Evolutionary conservation across 2,113 vertebrate species (phyloP).

Genomic region (Pogona vitticeps): DNA sequence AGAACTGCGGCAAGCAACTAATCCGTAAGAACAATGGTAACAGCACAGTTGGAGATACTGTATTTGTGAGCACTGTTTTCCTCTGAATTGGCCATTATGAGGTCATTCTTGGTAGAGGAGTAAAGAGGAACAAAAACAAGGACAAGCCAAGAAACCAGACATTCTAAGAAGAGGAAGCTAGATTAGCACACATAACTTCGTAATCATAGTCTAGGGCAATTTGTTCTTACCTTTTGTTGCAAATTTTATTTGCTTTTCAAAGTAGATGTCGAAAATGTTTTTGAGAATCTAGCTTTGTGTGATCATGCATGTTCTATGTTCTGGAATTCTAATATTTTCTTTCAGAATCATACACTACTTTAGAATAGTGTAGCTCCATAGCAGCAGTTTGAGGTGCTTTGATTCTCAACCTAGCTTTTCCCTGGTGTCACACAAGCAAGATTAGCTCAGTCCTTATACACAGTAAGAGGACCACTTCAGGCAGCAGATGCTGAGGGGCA

Average conservation of each 20-base stretch:
- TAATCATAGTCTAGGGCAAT: not conserved
- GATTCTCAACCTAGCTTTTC: not conserved
- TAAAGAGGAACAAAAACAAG: too few relatives aligned
- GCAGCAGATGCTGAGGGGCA: too few relatives aligned
- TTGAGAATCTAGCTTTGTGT: not conserved
- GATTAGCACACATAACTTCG: too few relatives aligned
- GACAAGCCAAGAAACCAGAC: too few relatives aligned
- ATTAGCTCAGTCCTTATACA: too few relatives aligned
- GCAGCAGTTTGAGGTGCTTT: too few relatives aligned
- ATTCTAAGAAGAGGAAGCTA: too few relatives aligned
- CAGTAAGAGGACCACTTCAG: too few relatives aligned
- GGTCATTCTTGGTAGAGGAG: not conserved
- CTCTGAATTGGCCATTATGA: not conserved
- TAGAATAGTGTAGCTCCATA: not conserved
- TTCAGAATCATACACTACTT: not conserved
- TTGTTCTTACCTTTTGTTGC: not conserved
- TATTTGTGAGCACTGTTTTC: not conserved
- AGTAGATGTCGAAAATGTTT: not conserved
- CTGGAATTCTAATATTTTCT: not conserved
- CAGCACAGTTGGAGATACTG: not conserved
- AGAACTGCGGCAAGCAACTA: not conserved
- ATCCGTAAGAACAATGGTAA: constrained; percentile 28
- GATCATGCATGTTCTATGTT: not conserved
- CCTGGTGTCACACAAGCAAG: not conserved
- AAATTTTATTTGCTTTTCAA: not conserved